These are phyloP conservation scores for Chloroclysta siterata DNA, from an alignment of 2,888 invertebrate species.

Conservation along the genomic window DNA sequence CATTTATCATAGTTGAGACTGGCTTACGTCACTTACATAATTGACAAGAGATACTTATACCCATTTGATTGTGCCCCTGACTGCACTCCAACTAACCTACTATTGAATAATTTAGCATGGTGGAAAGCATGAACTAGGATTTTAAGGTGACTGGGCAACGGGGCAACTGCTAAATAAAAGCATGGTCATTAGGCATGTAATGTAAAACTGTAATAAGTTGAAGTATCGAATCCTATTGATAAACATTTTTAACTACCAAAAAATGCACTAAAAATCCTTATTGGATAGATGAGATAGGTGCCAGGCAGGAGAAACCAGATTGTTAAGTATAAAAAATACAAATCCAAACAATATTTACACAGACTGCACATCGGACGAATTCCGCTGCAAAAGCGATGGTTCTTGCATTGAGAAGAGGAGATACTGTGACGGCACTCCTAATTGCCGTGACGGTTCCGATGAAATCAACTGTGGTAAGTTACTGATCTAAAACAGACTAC, in stretches of 20 bases:
- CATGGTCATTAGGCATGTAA: background rate
- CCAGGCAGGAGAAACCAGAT: background rate
- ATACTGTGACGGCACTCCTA: slow-evolving; percentile 82
- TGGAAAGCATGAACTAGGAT: background rate
- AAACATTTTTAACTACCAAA: background rate
- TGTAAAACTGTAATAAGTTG: background rate
- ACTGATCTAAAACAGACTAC: background rate
- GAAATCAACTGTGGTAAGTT: slow-evolving; percentile 83
- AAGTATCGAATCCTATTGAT: background rate
- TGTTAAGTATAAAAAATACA: background rate
- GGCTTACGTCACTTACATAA: background rate
- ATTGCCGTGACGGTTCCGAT: slow-evolving; percentile 87
- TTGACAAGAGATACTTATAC: background rate
- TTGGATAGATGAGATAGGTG: no score
- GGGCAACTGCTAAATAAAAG: background rate
- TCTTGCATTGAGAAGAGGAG: slow-evolving; percentile 84
- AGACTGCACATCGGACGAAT: slow-evolving; percentile 79
- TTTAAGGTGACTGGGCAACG: background rate
- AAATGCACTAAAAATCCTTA: no score
- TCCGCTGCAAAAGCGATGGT: slow-evolving; percentile 85
- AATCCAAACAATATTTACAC: slow-evolving; percentile 24
- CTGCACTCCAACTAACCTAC: background rate
- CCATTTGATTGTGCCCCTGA: background rate
- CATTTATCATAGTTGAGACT: background rate
- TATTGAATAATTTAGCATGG: background rate